Evolutionary conservation across 2,888 invertebrate species (phyloP).

Genomic region (Bombyx huttoni): DNA sequence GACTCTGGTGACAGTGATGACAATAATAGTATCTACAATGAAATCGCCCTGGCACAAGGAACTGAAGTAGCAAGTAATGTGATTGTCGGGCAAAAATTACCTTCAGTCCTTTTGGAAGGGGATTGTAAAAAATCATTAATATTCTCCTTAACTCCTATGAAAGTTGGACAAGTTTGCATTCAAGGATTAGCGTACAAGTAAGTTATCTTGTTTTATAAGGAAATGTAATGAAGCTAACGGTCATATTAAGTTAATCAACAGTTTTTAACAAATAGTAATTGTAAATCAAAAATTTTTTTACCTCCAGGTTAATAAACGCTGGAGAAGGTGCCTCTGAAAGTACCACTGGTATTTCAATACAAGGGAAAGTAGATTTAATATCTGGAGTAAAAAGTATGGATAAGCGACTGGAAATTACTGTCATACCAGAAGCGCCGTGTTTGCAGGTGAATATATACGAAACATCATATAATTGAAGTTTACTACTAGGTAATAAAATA

Average conservation of each 20-base stretch:
- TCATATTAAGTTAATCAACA: not conserved
- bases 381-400: constrained; percentile 72
- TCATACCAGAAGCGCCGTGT: constrained; percentile 86
- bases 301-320: constrained; percentile 42
- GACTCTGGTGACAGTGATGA: constrained; percentile 24
- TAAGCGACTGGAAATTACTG: constrained; percentile 79
- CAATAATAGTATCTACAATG: constrained; percentile 34
- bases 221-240: not conserved
- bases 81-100: constrained; percentile 73
- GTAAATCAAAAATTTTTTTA: constrained; percentile 14
- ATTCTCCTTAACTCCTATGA: constrained; percentile 80
- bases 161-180: constrained; percentile 80
- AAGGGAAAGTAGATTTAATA: constrained; percentile 74
- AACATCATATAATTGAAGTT: not conserved
- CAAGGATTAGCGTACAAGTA: constrained; percentile 81
- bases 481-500: not conserved
- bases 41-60: constrained; percentile 37
- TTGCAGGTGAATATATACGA: constrained; percentile 75
- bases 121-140: constrained; percentile 75
- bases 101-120: constrained; percentile 70
- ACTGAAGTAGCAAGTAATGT: constrained; percentile 37
- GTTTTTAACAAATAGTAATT: constrained; percentile 5
- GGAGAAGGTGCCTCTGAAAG: constrained; percentile 45
- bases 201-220: constrained; percentile 14
- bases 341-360: constrained; percentile 54